Evolutionary conservation across 2,797 vertebrate genomes (phyloP).

Genomic region (Poecilia velifera): DNA sequence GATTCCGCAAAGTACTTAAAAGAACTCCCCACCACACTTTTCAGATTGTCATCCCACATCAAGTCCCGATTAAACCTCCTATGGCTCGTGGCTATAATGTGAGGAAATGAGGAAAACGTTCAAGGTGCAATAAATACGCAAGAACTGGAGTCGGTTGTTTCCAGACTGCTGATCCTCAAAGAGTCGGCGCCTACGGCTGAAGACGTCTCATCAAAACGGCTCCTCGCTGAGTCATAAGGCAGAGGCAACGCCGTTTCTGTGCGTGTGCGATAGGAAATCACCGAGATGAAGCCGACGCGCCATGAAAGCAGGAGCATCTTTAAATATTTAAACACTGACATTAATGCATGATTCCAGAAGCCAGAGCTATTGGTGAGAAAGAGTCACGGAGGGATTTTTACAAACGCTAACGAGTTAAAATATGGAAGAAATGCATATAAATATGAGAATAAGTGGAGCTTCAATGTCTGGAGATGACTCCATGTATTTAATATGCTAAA

Average conservation of each 20-base stretch:
- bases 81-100: neutral
- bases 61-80: neutral
- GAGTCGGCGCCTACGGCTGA: slow-evolving; percentile 21
- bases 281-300: slow-evolving; percentile 1
- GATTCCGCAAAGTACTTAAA: neutral
- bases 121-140: no score
- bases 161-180: slow-evolving; percentile 9
- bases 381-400: neutral
- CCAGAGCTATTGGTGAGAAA: neutral
- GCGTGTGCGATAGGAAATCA: slow-evolving; percentile 5
- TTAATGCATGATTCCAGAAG: neutral
- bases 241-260: slow-evolving; percentile 16
- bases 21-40: neutral
- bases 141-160: neutral
- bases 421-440: slow-evolving; percentile 11
- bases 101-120: neutral
- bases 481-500: neutral
- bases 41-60: neutral
- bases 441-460: slow-evolving; percentile 7
- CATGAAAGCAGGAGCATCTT: slow-evolving; percentile 11
- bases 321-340: neutral
- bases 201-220: slow-evolving; percentile 20
- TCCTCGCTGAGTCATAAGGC: slow-evolving; percentile 32
- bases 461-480: neutral
- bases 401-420: neutral